Evolutionary conservation across 1,140 invertebrate species (phyloP).

Genomic region (Orchesella cincta): DNA sequence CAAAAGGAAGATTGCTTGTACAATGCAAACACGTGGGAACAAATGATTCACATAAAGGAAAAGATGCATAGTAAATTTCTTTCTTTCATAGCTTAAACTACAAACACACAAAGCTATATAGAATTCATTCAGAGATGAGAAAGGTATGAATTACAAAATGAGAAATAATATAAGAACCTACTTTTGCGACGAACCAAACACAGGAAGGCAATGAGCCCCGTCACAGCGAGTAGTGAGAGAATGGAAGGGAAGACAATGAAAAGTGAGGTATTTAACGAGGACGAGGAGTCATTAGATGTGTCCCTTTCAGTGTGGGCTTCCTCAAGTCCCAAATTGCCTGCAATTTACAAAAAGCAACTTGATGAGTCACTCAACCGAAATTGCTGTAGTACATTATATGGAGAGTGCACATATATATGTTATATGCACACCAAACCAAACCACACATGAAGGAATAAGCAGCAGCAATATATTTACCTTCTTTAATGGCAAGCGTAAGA

Average conservation of each 20-base stretch:
- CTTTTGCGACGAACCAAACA: slow-evolving; percentile 45
- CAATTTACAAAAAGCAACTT: slow-evolving; percentile 14
- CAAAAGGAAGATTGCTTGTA: too few species aligned
- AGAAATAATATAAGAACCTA: too few species aligned
- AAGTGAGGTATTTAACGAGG: slow-evolving; percentile 40
- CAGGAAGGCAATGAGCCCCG: slow-evolving; percentile 41
- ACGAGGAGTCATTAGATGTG: slow-evolving; percentile 26
- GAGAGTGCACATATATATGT: not conserved
- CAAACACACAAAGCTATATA: too few species aligned
- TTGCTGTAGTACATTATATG: not conserved
- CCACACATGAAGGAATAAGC: not conserved
- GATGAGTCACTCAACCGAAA: not conserved
- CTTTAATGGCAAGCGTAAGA: slow-evolving; percentile 62
- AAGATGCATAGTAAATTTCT: too few species aligned
- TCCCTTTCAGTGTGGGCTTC: slow-evolving; percentile 24
- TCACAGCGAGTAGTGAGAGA: slow-evolving; percentile 41
- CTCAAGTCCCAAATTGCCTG: slow-evolving; percentile 25
- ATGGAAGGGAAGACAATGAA: slow-evolving; percentile 47
- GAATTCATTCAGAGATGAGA: too few species aligned
- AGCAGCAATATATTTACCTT: not conserved
- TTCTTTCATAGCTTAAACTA: too few species aligned
- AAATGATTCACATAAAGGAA: too few species aligned
- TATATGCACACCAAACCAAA: not conserved
- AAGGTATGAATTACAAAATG: too few species aligned
- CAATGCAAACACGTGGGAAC: too few species aligned